Evolutionary conservation across 1,140 invertebrate species (phyloP), one percentile per base, ranked within the genome.

Genomic region (Zophobas morio): DNA sequence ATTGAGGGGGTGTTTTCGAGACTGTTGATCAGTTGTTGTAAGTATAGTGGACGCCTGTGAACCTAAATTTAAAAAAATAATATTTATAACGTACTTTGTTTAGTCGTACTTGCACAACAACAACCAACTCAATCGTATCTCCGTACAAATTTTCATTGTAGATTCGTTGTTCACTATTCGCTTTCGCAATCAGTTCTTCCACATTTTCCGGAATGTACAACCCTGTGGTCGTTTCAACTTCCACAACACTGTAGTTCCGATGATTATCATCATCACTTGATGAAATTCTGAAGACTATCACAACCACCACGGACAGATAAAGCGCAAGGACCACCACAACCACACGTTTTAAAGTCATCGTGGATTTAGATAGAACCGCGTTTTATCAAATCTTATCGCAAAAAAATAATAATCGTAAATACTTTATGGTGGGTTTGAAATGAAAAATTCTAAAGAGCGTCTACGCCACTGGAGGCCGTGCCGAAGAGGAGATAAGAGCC

Each of bases 401-500:
- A 20, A 20, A 20, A 20, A 20, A 20, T 20, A 20, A 20, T 20
- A 20, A 20, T 20, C 20, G 20, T 20, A 20, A 20, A 20, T 20
- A 20, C 20, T 20, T 20, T 20, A 20, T 20, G 20, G 20, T 20
- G 20, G 20, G 20, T 20, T 20, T 20, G 20, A 20, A 20, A 20
- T 20, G 32, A 32, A 1, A 54, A 54, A 54, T 54, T 54, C 35
- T 54, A 54, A 54, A 54, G 2, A 20, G 2, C 0, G 53, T 8
- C 32, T 5, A 60, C 1, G 56, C 34, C 56, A 8, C 56, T 37
- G 56, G 32, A 35, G 2, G 56, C 56, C 56, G 35, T 60, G 56
- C 56, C 35, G 36, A 60, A 60, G 56, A 60, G 56, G 34, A 37
- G 60, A 66, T 66, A 66, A 66, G 60, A 39, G 39, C 20, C 60